Evolutionary conservation across 2,888 invertebrate genomes (phyloP).

Genomic region (Drosophila demipolita): DNA sequence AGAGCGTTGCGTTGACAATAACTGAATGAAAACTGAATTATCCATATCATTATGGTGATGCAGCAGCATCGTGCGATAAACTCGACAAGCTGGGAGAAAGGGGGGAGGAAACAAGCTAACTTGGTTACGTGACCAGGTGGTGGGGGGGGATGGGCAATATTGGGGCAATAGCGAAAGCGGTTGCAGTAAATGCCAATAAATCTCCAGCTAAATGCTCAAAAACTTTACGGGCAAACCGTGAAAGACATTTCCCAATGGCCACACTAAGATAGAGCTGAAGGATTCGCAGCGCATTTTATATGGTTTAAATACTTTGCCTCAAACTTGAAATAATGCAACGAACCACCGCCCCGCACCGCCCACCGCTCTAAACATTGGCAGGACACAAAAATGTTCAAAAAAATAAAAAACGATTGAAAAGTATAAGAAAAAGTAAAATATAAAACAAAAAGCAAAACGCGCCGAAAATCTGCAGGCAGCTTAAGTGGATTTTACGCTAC

Average conservation of each 20-base stretch:
- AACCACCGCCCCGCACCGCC: neutral
- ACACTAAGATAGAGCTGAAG: conserved; percentile 42
- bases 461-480: conserved; percentile 66
- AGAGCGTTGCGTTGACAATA: conserved; percentile 55
- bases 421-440: conserved; percentile 28
- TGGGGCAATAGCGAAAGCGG: conserved; percentile 6
- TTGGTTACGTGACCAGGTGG: conserved; percentile 50
- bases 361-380: neutral
- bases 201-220: conserved; percentile 66
- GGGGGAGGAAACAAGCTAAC: conserved; percentile 5
- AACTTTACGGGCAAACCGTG: conserved; percentile 64
- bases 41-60: conserved; percentile 63
- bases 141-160: neutral
- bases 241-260: conserved; percentile 58
- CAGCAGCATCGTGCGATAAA: conserved; percentile 16
- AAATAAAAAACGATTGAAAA: conserved; percentile 19
- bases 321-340: conserved; percentile 71
- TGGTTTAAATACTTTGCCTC: conserved; percentile 69
- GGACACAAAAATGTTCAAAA: conserved; percentile 53
- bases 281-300: conserved; percentile 57
- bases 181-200: conserved; percentile 69
- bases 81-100: neutral
- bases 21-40: conserved; percentile 63
- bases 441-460: conserved; percentile 58
- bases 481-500: conserved; percentile 69